A percentile compares a stretch with the other conserved stretches of the same genome.
Conservation (phyloP, 2,113 vertebrate genomes). For the Tiliqua scincoides region DNA sequence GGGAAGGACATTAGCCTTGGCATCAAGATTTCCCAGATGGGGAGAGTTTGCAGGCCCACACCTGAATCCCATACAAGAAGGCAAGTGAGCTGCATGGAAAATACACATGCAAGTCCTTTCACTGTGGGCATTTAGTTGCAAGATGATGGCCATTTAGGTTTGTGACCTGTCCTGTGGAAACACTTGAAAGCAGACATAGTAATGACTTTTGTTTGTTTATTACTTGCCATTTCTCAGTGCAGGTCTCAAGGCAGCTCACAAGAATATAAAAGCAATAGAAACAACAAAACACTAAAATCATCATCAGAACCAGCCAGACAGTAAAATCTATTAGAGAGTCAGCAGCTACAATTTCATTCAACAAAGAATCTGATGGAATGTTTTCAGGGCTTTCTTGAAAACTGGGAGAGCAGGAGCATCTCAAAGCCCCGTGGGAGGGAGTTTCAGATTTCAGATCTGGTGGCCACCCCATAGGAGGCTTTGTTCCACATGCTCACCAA, state of each 20-base stretch:
- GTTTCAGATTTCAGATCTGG: too few species aligned
- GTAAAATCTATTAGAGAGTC: too few species aligned
- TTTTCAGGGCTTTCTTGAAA: too few species aligned
- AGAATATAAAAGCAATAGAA: background rate
- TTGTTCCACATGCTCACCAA: too few species aligned
- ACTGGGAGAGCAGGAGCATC: too few species aligned
- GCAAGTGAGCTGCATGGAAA: background rate
- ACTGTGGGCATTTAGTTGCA: background rate
- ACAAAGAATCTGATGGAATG: too few species aligned
- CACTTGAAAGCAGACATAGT: background rate
- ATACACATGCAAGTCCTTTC: background rate
- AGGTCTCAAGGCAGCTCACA: background rate
- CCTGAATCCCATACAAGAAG: background rate
- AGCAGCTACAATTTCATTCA: too few species aligned
- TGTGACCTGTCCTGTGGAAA: background rate
- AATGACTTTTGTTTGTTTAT: background rate
- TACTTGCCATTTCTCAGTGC: too few species aligned
- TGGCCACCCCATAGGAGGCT: too few species aligned
- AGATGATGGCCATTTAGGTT: background rate
- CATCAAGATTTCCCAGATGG: background rate
- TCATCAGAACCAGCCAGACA: too few species aligned
- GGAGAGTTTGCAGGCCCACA: background rate
- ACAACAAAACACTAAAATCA: too few species aligned
- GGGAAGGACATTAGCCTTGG: slow-evolving; percentile 19
- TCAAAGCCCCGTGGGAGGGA: too few species aligned